phyloP scores from a whole-genome alignment of 2,113 vertebrate species.

The Anhinga rufa region DNA sequence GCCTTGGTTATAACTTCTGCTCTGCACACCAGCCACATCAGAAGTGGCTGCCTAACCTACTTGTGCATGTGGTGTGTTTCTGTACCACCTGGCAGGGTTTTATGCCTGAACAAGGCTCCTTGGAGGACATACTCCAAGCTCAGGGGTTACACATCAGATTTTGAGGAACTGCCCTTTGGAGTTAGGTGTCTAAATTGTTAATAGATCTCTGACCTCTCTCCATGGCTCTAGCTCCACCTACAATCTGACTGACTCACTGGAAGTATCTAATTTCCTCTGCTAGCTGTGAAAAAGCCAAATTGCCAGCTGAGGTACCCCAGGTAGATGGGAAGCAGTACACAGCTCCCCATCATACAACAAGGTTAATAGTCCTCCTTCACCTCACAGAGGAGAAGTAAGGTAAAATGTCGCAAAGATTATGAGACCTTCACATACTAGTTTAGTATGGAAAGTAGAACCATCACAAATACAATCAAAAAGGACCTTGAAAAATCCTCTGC shows the following conservation, averaged over 20 bases:
- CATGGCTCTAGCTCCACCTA: not conserved
- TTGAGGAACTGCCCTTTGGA: not conserved
- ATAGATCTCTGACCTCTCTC: not conserved
- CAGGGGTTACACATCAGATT: not conserved
- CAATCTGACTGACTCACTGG: not conserved
- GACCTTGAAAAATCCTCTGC: slow-evolving; percentile 10
- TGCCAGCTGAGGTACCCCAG: not conserved
- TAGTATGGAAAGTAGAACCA: not conserved
- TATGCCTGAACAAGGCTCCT: not conserved
- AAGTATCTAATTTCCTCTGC: not conserved
- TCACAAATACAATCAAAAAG: not conserved
- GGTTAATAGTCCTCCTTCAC: not conserved
- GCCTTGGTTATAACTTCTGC: not conserved
- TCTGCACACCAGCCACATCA: not conserved
- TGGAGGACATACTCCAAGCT: not conserved
- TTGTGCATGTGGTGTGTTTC: not conserved
- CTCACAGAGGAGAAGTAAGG: not conserved
- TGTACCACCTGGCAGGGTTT: not conserved
- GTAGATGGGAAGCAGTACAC: not conserved
- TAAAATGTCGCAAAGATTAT: not conserved
- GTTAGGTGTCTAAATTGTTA: not conserved
- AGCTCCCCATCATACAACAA: not conserved
- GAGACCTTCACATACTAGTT: not conserved
- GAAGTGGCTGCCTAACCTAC: not conserved
- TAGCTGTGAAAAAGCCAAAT: not conserved